phyloP scores from a whole-genome alignment of 2,888 invertebrate genomes.

The Oscheius myriophilus region DNA sequence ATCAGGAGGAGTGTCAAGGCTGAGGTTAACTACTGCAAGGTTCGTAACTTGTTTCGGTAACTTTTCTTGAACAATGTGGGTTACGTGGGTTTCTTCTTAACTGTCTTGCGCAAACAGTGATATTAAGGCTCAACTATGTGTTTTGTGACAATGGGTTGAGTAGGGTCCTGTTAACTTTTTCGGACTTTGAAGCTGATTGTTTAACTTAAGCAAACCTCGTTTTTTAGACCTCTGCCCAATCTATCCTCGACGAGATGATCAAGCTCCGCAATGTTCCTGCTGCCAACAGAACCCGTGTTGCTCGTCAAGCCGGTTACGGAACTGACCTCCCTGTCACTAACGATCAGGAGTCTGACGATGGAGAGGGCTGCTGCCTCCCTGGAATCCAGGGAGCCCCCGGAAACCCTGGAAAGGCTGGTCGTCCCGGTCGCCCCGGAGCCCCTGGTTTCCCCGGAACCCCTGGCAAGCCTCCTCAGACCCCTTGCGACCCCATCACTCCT shows the following conservation, averaged over 20 bases:
- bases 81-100: no score
- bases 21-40: slow-evolving; percentile 35
- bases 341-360: slow-evolving; percentile 26
- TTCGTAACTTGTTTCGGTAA: no score
- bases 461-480: slow-evolving; percentile 56
- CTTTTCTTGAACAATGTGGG: no score
- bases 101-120: no score
- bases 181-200: no score
- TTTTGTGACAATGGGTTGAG: no score
- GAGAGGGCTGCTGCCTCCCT: slow-evolving; percentile 60
- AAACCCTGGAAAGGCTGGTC: slow-evolving; percentile 48
- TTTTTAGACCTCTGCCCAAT: slow-evolving; percentile 46
- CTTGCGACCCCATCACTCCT: slow-evolving; percentile 62
- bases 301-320: slow-evolving; percentile 40
- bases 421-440: slow-evolving; percentile 49
- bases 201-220: no score
- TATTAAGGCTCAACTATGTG: no score
- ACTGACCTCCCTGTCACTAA: neutral
- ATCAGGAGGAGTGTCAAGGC: slow-evolving; percentile 39
- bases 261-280: slow-evolving; percentile 49
- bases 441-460: slow-evolving; percentile 56
- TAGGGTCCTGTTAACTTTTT: no score
- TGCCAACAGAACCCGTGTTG: slow-evolving; percentile 49
- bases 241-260: slow-evolving; percentile 52
- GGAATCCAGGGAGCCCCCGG: slow-evolving; percentile 51